These are phyloP conservation scores for Trogon melanurus DNA, from an alignment of 2,113 vertebrate genomes.

Conservation along the genomic window DNA sequence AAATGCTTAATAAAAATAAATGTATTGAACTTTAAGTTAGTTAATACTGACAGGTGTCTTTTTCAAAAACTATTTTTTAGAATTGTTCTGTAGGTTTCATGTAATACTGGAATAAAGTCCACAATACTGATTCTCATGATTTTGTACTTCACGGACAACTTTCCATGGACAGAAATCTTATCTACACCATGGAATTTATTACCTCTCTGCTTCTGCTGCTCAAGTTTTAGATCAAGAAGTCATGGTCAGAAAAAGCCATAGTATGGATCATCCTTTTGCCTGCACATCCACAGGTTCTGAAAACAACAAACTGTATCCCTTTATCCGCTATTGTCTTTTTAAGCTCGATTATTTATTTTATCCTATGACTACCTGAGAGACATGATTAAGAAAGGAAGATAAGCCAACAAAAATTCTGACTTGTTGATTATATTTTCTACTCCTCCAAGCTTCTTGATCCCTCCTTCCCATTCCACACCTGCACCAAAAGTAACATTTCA, in stretches of 20 bases:
- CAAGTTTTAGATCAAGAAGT: background rate
- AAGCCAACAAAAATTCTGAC: background rate
- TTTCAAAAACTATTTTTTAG: background rate
- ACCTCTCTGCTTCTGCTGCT: background rate
- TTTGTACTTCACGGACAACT: background rate
- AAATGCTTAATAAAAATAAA: background rate
- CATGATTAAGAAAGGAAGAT: background rate
- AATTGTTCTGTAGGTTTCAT: fast-evolving
- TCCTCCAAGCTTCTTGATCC: background rate
- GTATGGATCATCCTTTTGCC: background rate
- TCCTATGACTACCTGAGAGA: background rate
- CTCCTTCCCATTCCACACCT: background rate
- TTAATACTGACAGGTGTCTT: background rate
- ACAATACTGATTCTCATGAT: background rate
- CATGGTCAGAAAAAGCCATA: background rate
- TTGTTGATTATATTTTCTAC: background rate
- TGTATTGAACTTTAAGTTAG: background rate
- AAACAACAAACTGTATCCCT: background rate
- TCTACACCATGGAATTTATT: background rate
- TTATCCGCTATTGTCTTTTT: background rate
- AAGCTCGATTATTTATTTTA: background rate
- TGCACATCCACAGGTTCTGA: background rate
- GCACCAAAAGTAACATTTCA: background rate
- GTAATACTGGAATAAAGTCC: background rate
- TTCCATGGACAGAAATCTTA: fast-evolving